These are phyloP conservation scores for Grallaria varia DNA, from an alignment of 2,113 vertebrate genomes.

Conservation along the genomic window DNA sequence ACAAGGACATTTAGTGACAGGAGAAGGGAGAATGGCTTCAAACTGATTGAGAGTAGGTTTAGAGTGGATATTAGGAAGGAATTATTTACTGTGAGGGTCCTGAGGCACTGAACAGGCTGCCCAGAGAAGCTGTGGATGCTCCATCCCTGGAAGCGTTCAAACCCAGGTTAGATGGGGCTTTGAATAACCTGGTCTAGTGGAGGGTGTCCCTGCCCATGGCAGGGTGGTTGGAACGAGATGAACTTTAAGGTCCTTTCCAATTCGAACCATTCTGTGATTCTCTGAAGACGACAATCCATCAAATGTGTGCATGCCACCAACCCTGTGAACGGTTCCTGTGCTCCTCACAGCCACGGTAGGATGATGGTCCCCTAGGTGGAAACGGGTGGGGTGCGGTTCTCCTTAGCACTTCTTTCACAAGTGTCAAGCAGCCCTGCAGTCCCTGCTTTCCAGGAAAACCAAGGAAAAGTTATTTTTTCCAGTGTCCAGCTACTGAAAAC, in stretches of 20 bases:
- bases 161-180: not conserved
- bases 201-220: not conserved
- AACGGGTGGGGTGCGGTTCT: not conserved
- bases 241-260: not conserved
- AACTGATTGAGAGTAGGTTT: not conserved
- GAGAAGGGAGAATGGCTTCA: not conserved
- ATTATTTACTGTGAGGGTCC: not conserved
- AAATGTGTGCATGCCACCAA: not conserved
- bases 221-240: too few relatives aligned
- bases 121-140: not conserved
- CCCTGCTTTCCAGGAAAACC: not conserved
- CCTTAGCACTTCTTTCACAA: not conserved
- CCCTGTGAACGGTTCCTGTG: accelerated
- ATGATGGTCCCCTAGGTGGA: not conserved
- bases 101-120: not conserved
- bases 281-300: not conserved
- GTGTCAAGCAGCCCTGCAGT: not conserved
- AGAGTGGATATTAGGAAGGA: not conserved
- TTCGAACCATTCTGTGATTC: not conserved
- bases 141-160: not conserved
- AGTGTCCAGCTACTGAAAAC: not conserved
- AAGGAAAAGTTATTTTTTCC: not conserved
- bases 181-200: accelerated
- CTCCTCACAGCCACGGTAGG: not conserved
- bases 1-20: not conserved